A percentile compares a stretch with the other conserved stretches of the same genome.
phyloP scores from a whole-genome alignment of 2,888 invertebrate genomes.

The Caenorhabditis panamensis region DNA sequence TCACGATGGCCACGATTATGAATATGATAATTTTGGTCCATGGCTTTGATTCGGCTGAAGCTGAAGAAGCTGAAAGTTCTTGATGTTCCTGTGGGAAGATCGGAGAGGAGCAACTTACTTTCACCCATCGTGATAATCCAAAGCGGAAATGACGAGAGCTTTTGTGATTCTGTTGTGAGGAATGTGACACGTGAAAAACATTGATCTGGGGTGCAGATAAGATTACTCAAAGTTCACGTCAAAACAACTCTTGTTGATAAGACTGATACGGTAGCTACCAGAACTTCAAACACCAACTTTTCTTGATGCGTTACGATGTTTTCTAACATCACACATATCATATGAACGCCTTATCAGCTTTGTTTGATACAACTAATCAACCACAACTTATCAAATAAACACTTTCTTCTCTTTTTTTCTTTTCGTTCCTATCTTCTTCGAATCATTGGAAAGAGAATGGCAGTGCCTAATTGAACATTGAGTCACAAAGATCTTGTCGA shows the following conservation, averaged over 20 bases:
- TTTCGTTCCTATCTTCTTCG: neutral
- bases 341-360: neutral
- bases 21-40: slow-evolving; percentile 21
- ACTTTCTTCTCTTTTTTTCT: neutral
- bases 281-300: neutral
- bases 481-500: neutral
- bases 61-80: neutral
- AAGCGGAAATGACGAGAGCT: neutral
- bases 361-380: too few species aligned
- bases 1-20: slow-evolving; percentile 2
- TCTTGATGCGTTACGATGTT: neutral
- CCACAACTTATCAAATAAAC: slow-evolving; percentile 1
- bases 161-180: too few species aligned
- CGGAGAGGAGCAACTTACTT: neutral
- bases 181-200: neutral
- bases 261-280: too few species aligned
- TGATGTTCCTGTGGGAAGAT: neutral
- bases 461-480: neutral
- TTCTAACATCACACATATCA: neutral
- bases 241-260: too few species aligned
- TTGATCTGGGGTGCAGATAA: neutral
- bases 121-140: neutral
- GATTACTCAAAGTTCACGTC: neutral
- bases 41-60: neutral
- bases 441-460: neutral